A percentile compares a stretch with the other conserved stretches of the same genome.
phyloP scores from a whole-genome alignment of 2,797 vertebrate species.

The Threskiornis aethiopicus region DNA sequence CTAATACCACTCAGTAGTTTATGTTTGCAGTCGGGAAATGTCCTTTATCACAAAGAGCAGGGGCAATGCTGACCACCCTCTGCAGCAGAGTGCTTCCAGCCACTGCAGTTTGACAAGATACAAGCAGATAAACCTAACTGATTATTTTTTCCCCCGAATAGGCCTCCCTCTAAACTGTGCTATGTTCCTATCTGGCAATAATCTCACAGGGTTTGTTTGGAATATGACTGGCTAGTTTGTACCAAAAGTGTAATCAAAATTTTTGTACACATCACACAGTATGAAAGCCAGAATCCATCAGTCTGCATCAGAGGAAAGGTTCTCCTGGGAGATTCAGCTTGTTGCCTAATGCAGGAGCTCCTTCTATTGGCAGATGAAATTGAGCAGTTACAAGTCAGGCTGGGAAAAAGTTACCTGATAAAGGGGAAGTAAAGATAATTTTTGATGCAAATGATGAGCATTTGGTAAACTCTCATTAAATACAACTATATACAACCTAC shows the following conservation, averaged over 20 bases:
- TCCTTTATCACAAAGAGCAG: neutral
- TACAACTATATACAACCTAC: neutral
- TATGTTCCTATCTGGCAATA: neutral
- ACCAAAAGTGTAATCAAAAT: slow-evolving; percentile 13
- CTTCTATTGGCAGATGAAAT: slow-evolving; percentile 34
- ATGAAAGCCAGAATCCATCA: neutral
- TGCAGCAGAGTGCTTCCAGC: neutral
- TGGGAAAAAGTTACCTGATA: neutral
- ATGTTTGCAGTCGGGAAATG: neutral
- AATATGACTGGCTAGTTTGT: neutral
- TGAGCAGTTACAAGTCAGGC: neutral
- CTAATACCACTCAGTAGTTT: neutral
- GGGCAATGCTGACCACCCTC: neutral
- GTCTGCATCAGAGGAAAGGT: neutral
- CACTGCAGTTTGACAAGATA: neutral
- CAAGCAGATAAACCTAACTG: neutral
- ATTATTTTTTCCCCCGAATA: neutral
- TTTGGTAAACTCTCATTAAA: neutral
- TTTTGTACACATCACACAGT: neutral
- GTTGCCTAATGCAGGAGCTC: slow-evolving; percentile 47
- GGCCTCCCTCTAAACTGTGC: neutral
- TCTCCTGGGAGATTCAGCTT: neutral
- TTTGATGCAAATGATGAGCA: neutral
- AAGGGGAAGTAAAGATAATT: neutral
- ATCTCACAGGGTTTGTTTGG: neutral